Evolutionary conservation across 2,797 vertebrate species (phyloP), one percentile per base, ranked within the genome.

Genomic region (Threskiornis aethiopicus): DNA sequence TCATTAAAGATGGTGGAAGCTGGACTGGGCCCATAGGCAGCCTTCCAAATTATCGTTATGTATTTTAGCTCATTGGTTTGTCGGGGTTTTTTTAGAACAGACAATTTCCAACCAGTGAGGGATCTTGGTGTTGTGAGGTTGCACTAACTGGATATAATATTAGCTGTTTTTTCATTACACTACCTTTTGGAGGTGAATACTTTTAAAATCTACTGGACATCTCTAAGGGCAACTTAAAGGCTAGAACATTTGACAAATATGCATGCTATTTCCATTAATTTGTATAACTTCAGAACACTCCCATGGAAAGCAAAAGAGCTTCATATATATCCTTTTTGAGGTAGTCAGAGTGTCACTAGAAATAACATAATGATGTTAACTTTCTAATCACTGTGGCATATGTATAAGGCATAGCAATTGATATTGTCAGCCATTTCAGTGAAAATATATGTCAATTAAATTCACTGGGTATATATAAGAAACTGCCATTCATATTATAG

Each of bases 321-420:
- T 21, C 54, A 15, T 79, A 64, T 49, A 70, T 64, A 87, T 59
- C 18, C 1, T 66, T 90, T 92, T 10, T 67, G 49, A 91, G 71
- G 21, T 59, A 91, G 75, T 81, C 44, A 62, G 29, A 46, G 11
- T 46, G 52, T 95, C 88, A 82, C 47, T 77, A 84, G 77, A 87
- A 92, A 84, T 88, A 77, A 70, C 90, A 82, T 95, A 93, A 97
- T 91, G 51, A 93, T 71, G 54, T 79, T 93, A 95, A 97, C 96
- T 91, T 95, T 93, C 90, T 92, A 91, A 94, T 96, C 86, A 87
- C 78, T 79, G 58, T 92, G 35, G 0, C 72, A 66, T 57, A 82
- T 66, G 31, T 70, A 84, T 78, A 79, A 96, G 62, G 42, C 61
- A 87, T 41, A 72, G 65, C 42, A 87, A 86, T 69, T 93, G 66